Conservation (phyloP, 2,113 vertebrate genomes). For the Erpornis zantholeuca region DNA sequence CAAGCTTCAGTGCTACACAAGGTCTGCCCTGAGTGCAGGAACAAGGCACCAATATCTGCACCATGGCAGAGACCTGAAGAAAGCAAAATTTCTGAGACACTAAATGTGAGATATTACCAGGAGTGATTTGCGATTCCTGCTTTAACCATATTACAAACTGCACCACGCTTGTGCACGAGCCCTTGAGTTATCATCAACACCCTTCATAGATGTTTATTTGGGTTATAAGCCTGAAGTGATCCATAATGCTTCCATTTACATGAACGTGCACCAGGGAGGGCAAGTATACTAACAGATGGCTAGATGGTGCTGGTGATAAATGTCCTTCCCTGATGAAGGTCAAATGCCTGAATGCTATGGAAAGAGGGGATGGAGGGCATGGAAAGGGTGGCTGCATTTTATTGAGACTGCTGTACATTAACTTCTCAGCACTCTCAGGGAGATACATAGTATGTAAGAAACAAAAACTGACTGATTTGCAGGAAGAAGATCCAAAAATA, state of each 20-base stretch:
- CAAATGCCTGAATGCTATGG: constrained; percentile 26
- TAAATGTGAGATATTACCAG: not conserved
- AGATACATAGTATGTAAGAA: not conserved
- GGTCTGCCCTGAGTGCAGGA: not conserved
- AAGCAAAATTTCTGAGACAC: not conserved
- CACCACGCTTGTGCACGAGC: not conserved
- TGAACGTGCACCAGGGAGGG: not conserved
- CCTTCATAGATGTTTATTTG: constrained; percentile 49
- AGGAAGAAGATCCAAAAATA: not conserved
- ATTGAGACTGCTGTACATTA: not conserved
- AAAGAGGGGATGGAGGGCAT: not conserved
- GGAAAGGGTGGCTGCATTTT: not conserved
- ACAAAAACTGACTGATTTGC: not conserved
- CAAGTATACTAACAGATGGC: constrained; percentile 21
- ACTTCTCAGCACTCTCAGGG: not conserved
- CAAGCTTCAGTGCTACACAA: not conserved
- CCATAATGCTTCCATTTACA: constrained; percentile 49
- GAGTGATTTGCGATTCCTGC: constrained; percentile 13
- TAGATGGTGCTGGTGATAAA: constrained; percentile 41
- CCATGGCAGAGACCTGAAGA: accelerated
- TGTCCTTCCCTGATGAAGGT: constrained; percentile 16
- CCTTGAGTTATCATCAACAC: constrained; percentile 51
- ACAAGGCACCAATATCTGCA: not conserved
- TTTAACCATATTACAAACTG: not conserved
- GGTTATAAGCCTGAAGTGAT: constrained; percentile 37